Percentiles rank a stretch among this genome's conserved stretches.
Evolutionary conservation across 2,888 invertebrate genomes (phyloP).

Genomic region (Philereme transversata): DNA sequence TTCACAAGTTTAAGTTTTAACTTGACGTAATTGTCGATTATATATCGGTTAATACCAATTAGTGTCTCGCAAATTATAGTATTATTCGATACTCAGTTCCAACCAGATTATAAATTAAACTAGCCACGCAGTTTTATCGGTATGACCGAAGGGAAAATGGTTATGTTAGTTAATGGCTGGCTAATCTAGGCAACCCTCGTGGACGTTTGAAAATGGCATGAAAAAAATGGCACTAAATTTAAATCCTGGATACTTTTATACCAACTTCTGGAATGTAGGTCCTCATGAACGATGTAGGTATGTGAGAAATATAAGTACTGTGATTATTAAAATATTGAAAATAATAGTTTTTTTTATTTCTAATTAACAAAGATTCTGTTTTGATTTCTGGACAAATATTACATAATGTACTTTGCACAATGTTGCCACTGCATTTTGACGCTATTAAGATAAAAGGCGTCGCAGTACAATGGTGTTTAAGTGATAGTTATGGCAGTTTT

Average conservation of each 20-base stretch:
- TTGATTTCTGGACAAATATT: no score
- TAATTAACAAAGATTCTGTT: no score
- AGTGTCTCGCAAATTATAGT: constrained; percentile 15
- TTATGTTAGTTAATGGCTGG: no score
- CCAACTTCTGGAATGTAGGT: no score
- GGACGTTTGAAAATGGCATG: no score
- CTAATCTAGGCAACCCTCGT: no score
- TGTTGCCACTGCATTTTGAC: constrained; percentile 58
- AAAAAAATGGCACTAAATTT: no score
- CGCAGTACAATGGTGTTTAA: constrained; percentile 77
- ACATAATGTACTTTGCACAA: constrained; percentile 23
- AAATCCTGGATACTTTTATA: no score
- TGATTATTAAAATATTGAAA: no score
- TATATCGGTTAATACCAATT: not conserved
- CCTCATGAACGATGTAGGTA: no score
- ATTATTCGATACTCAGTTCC: constrained; percentile 44
- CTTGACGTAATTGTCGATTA: not conserved
- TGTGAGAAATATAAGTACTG: no score
- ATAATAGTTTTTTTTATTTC: no score
- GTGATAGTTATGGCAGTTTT: constrained; percentile 84
- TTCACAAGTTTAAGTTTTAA: not conserved
- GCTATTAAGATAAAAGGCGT: constrained; percentile 65
- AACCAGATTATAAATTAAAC: constrained; percentile 56
- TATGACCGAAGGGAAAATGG: not conserved
- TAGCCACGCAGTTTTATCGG: constrained; percentile 22